Percentiles rank a stretch among this genome's conserved stretches.
phyloP scores from a whole-genome alignment of 2,113 vertebrate species.

The Crotalus viridis region DNA sequence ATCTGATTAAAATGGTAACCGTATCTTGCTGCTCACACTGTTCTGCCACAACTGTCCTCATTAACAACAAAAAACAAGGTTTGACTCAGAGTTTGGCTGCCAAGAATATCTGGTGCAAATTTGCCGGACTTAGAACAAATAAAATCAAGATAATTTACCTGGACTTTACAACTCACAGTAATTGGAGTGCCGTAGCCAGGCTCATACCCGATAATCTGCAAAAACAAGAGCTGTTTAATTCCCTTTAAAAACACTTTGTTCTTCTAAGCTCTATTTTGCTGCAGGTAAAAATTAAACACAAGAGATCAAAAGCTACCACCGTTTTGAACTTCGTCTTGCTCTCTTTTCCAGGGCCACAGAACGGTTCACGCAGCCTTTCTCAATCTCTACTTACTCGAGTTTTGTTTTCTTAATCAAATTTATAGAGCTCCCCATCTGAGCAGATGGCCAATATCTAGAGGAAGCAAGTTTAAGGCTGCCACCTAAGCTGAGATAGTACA shows the following conservation, averaged over 20 bases:
- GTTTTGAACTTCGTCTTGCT: neutral
- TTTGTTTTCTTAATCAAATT: neutral
- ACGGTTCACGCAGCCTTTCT: neutral
- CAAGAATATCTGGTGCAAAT: fast-evolving
- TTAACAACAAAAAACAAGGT: neutral
- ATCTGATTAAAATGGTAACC: neutral
- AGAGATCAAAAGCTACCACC: neutral
- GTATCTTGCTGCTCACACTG: neutral
- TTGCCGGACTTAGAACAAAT: fast-evolving
- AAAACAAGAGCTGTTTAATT: conserved; percentile 14
- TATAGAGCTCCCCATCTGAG: neutral
- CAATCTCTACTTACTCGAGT: neutral
- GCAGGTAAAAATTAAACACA: neutral
- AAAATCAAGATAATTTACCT: conserved; percentile 71
- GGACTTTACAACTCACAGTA: conserved; percentile 84
- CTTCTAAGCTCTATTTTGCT: no score
- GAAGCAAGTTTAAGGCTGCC: neutral
- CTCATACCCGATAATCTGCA: conserved; percentile 89
- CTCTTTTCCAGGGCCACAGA: neutral
- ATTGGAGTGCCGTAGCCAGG: conserved; percentile 86
- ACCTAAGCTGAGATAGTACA: neutral
- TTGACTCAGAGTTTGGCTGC: neutral
- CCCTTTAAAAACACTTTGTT: neutral
- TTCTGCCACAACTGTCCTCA: neutral
- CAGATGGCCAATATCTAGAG: neutral